phyloP scores from a whole-genome alignment of 2,113 vertebrate genomes.

The Chionomys nivalis region DNA sequence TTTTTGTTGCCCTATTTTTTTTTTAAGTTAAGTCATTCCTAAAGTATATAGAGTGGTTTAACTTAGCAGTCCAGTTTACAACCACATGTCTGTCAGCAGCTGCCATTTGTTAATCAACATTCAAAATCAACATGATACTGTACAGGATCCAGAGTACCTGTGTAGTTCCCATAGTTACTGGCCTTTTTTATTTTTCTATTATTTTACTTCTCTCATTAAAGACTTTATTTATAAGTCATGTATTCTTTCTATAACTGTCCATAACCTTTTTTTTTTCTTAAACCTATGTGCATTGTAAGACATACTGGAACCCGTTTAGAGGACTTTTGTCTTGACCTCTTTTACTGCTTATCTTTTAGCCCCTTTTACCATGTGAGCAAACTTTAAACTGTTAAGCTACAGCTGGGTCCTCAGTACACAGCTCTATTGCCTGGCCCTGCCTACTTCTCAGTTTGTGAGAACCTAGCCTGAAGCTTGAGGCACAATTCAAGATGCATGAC shows the following conservation, averaged over 20 bases:
- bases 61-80: neutral
- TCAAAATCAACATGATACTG: neutral
- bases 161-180: neutral
- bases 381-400: neutral
- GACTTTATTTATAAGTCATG: neutral
- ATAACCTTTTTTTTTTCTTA: neutral
- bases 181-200: neutral
- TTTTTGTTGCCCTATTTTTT: neutral
- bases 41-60: neutral
- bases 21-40: neutral
- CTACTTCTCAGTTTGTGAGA: neutral
- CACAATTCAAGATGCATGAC: neutral
- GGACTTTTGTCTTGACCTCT: neutral
- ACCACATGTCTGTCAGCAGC: neutral
- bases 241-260: neutral
- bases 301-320: neutral
- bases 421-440: neutral
- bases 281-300: neutral
- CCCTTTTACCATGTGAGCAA: neutral
- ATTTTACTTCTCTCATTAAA: neutral
- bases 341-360: neutral
- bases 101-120: neutral
- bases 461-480: neutral
- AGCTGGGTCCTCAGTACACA: neutral
- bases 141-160: fast-evolving